These are phyloP conservation scores for Lasioglossum malachurum DNA, from an alignment of 2,888 invertebrate genomes.

Conservation along the genomic window DNA sequence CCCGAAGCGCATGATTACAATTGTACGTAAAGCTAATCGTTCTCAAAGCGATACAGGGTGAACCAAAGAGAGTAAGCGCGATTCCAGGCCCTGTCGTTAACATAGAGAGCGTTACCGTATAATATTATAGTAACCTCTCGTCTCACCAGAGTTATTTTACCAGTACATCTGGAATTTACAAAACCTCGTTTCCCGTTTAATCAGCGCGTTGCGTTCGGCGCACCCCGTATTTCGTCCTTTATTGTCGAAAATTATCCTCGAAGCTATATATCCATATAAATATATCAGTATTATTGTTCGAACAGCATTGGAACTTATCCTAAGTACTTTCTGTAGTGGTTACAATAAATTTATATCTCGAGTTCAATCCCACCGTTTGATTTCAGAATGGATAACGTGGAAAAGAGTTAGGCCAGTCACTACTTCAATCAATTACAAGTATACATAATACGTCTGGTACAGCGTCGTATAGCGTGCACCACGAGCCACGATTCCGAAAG, in stretches of 20 bases:
- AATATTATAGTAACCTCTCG: not conserved
- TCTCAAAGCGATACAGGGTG: constrained; percentile 62
- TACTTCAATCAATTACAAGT: constrained; percentile 81
- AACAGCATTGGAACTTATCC: constrained; percentile 84
- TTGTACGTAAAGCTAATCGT: constrained; percentile 61
- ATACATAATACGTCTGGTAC: constrained; percentile 53
- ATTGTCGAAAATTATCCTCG: constrained; percentile 80
- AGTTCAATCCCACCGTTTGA: constrained; percentile 48
- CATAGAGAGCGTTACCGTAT: not conserved
- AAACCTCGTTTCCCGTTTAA: not conserved
- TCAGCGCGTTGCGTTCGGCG: constrained; percentile 25
- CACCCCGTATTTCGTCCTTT: constrained; percentile 67
- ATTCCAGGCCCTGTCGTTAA: not conserved
- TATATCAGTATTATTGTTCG: constrained; percentile 85
- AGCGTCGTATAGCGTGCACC: constrained; percentile 22
- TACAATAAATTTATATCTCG: constrained; percentile 65
- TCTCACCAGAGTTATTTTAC: not conserved
- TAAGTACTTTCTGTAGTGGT: constrained; percentile 75
- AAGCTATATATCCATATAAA: constrained; percentile 76
- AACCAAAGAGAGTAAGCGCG: constrained; percentile 32
- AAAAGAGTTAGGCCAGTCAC: constrained; percentile 83
- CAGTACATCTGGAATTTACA: not conserved
- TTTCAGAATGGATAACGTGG: constrained; percentile 70
- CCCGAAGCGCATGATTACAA: not conserved
- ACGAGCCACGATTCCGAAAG: constrained; percentile 27